phyloP scores from a whole-genome alignment of 2,113 vertebrate species.

The Tiliqua scincoides region DNA sequence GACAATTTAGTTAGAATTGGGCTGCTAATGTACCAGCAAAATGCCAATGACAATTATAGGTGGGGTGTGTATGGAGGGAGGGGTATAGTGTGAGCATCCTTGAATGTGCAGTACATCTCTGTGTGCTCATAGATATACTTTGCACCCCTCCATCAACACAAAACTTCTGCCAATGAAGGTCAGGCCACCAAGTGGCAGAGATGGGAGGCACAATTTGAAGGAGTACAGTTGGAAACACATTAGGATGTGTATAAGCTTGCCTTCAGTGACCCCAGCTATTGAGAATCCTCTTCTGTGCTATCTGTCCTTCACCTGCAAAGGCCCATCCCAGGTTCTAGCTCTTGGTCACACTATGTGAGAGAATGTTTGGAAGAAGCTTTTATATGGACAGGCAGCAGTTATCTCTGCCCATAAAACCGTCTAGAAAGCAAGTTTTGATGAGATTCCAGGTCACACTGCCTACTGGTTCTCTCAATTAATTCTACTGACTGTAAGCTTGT shows the following conservation, averaged over 20 bases:
- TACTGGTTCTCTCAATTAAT: constrained; percentile 5
- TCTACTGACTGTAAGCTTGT: constrained; percentile 1
- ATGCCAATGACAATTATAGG: not conserved
- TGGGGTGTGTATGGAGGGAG: not conserved
- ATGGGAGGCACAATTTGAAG: not conserved
- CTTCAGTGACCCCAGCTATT: not conserved
- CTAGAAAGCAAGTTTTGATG: not conserved
- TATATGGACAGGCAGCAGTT: not conserved
- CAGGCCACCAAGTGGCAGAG: not conserved
- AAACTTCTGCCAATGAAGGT: not conserved
- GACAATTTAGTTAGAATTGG: too few species aligned
- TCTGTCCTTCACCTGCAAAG: not conserved
- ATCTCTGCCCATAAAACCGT: not conserved
- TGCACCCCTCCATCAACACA: too few species aligned
- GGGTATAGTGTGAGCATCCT: not conserved
- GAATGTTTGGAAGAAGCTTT: not conserved
- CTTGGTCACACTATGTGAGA: not conserved
- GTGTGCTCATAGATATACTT: too few species aligned
- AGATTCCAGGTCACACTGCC: not conserved
- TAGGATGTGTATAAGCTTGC: not conserved
- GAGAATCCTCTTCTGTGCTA: not conserved
- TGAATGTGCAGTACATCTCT: not conserved
- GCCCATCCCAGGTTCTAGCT: too few species aligned
- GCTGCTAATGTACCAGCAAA: not conserved
- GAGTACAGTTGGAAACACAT: not conserved